phyloP scores from a whole-genome alignment of 2,797 vertebrate species.

The Urophycis tenuis region DNA sequence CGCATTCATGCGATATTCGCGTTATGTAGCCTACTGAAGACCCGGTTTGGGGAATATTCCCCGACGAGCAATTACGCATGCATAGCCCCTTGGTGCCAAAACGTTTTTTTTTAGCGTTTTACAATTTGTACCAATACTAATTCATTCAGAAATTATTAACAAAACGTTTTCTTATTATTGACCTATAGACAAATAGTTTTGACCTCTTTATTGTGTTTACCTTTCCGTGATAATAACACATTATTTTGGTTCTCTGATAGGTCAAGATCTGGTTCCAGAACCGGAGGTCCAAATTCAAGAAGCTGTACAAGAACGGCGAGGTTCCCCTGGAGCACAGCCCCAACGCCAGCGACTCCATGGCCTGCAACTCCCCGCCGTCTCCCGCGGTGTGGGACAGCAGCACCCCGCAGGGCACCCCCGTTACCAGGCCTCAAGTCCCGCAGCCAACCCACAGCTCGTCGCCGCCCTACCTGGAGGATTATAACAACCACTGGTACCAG shows the following conservation, averaged over 20 bases:
- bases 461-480: conserved; percentile 88
- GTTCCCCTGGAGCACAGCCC: conserved; percentile 94
- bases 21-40: not conserved
- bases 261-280: conserved; percentile 99
- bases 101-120: too few species aligned
- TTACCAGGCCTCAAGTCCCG: conserved; percentile 75
- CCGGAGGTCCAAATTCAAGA: conserved; percentile 97
- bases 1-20: not conserved
- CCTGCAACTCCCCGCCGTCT: conserved; percentile 91
- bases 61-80: not conserved
- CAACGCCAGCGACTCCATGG: conserved; percentile 97
- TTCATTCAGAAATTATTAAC: not conserved
- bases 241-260: conserved; percentile 53
- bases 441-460: conserved; percentile 86
- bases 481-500: conserved; percentile 93
- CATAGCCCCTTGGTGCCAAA: not conserved
- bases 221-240: not conserved
- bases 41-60: not conserved
- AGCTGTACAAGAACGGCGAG: conserved; percentile 96
- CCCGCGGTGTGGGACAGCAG: conserved; percentile 88
- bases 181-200: not conserved
- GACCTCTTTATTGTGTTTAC: not conserved
- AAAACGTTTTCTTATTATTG: not conserved
- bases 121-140: not conserved
- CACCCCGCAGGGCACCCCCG: conserved; percentile 70